These are phyloP conservation scores for Procambarus clarkii DNA, from an alignment of 1,140 invertebrate genomes.

Conservation along the genomic window DNA sequence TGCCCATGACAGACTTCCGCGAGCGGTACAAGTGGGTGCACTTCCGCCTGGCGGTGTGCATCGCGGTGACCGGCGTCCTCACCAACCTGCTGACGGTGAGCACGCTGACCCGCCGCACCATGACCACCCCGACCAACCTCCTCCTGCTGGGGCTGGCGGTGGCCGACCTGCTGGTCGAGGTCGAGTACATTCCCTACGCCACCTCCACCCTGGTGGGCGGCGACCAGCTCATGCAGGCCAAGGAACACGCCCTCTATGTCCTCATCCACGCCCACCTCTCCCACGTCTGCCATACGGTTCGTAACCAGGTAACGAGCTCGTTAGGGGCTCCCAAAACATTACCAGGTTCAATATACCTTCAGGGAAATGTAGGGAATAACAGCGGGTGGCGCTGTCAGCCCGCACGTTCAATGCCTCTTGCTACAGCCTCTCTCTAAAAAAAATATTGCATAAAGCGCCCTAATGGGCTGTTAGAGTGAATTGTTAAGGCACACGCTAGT, in stretches of 20 bases:
- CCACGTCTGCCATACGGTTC: constrained; percentile 88
- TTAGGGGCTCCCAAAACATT: too few species aligned
- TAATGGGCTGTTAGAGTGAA: too few species aligned
- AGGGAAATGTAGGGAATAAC: too few species aligned
- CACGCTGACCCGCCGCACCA: constrained; percentile 92
- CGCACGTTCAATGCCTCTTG: too few species aligned
- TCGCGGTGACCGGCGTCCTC: constrained; percentile 93
- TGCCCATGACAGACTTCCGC: constrained; percentile 19
- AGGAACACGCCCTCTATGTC: constrained; percentile 74
- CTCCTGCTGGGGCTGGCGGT: constrained; percentile 92
- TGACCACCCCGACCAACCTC: constrained; percentile 93
- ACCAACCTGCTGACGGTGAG: constrained; percentile 95
- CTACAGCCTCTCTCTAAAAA: too few species aligned
- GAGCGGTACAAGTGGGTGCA: constrained; percentile 78
- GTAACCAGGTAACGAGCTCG: too few species aligned
- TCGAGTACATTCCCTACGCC: constrained; percentile 93
- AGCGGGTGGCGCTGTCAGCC: too few species aligned
- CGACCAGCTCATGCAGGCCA: constrained; percentile 71
- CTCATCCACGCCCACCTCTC: constrained; percentile 84
- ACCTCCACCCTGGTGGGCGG: constrained; percentile 83
- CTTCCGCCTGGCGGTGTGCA: constrained; percentile 84
- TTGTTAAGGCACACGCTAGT: too few species aligned
- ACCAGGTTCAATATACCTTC: too few species aligned
- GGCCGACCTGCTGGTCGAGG: constrained; percentile 93
- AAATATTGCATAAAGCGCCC: too few species aligned